Evolutionary conservation across 2,888 invertebrate genomes (phyloP).

Genomic region (Drosophila borealis): DNA sequence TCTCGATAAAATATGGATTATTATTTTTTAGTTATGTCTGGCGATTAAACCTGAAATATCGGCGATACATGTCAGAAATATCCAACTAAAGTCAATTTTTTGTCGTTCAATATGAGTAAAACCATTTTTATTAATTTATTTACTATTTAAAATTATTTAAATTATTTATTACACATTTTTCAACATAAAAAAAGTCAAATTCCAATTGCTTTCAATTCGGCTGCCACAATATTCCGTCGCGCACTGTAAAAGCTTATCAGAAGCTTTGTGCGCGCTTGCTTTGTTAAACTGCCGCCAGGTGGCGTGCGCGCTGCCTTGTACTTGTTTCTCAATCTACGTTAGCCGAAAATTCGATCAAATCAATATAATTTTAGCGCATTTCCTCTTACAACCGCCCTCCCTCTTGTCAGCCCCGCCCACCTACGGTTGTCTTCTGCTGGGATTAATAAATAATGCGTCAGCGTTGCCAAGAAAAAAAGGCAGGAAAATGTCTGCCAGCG

Average conservation of each 20-base stretch:
- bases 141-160: too few relatives aligned
- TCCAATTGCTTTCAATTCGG: background rate
- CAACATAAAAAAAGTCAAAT: background rate
- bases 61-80: too few relatives aligned
- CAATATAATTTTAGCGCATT: conserved; percentile 18
- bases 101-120: too few relatives aligned
- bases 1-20: background rate
- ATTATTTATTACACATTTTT: background rate
- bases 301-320: conserved; percentile 16
- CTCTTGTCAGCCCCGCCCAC: conserved; percentile 3
- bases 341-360: conserved; percentile 6
- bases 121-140: too few relatives aligned
- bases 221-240: conserved; percentile 21
- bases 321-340: background rate
- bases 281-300: conserved; percentile 25
- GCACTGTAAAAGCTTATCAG: conserved; percentile 60
- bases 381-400: conserved; percentile 2
- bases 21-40: too few relatives aligned
- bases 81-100: too few relatives aligned
- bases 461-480: conserved; percentile 39
- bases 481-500: conserved; percentile 9
- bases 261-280: conserved; percentile 38
- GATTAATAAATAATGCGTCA: conserved; percentile 65
- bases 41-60: too few relatives aligned
- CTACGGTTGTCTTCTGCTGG: conserved; percentile 1